phyloP scores from a whole-genome alignment of 2,113 vertebrate species.

The Ceuthmochares aereus region DNA sequence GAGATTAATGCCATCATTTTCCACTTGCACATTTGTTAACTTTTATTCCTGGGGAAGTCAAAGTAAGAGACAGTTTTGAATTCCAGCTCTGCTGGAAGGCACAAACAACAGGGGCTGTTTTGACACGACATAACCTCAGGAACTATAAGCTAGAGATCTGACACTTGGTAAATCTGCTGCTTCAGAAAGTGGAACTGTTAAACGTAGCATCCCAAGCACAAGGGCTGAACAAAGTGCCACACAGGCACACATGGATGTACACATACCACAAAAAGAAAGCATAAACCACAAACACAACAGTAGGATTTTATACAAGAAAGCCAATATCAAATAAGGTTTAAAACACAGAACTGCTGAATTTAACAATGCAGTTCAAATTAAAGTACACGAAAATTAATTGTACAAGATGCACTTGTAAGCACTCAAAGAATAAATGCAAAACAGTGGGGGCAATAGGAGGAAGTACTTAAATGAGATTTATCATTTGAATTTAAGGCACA shows the following conservation, averaged over 20 bases:
- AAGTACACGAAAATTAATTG: not conserved
- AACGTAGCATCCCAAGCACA: not conserved
- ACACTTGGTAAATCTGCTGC: not conserved
- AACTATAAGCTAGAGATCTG: not conserved
- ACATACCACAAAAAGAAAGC: not conserved
- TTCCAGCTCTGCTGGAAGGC: not conserved
- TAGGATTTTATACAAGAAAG: not conserved
- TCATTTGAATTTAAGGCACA: not conserved
- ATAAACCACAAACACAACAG: not conserved
- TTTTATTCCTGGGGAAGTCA: not conserved
- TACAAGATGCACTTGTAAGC: not conserved
- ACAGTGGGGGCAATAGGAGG: not conserved
- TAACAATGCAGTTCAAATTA: not conserved
- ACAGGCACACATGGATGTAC: fast-evolving
- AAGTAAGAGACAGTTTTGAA: conserved; percentile 8
- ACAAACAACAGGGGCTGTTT: not conserved
- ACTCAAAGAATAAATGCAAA: not conserved
- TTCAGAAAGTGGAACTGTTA: not conserved
- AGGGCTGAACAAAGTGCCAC: not conserved
- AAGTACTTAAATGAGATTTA: not conserved
- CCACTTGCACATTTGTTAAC: not conserved
- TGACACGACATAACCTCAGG: fast-evolving
- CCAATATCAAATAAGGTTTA: not conserved
- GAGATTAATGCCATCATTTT: not conserved
- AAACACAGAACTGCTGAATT: not conserved